Evolutionary conservation across 2,797 vertebrate genomes (phyloP).

Genomic region (Knipowitschia caucasica): DNA sequence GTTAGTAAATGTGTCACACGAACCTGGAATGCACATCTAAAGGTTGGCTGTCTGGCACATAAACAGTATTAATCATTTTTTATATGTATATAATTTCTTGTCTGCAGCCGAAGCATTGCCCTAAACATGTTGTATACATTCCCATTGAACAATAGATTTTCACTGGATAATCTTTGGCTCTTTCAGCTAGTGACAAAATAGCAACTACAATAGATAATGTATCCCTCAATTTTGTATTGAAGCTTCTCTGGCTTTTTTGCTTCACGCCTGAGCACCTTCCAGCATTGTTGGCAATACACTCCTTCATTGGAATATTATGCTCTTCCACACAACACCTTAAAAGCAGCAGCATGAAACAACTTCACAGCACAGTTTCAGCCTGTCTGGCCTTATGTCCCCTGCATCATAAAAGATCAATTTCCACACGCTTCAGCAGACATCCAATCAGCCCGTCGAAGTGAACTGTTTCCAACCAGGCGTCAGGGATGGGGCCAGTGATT

Average conservation of each 20-base stretch:
- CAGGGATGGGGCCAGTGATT: constrained; percentile 37
- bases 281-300: constrained; percentile 1
- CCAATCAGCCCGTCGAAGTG: constrained; percentile 43
- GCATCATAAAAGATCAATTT: constrained; percentile 55
- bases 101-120: no score
- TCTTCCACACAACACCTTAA: constrained; percentile 17
- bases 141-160: constrained; percentile 14
- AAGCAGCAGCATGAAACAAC: constrained; percentile 33
- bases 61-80: neutral
- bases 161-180: constrained; percentile 8
- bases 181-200: constrained; percentile 10
- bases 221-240: constrained; percentile 26
- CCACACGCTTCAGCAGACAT: constrained; percentile 39
- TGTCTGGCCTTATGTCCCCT: constrained; percentile 35
- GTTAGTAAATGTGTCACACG: neutral
- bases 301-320: constrained; percentile 22
- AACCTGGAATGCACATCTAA: neutral
- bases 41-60: neutral
- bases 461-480: constrained; percentile 44
- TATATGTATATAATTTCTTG: no score
- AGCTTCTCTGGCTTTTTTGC: constrained; percentile 11
- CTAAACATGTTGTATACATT: neutral
- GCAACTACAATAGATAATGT: constrained; percentile 7
- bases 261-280: constrained; percentile 1
- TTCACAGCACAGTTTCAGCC: constrained; percentile 19